Conservation (phyloP, 2,113 vertebrate species). For the Pogonocichla stellata region DNA sequence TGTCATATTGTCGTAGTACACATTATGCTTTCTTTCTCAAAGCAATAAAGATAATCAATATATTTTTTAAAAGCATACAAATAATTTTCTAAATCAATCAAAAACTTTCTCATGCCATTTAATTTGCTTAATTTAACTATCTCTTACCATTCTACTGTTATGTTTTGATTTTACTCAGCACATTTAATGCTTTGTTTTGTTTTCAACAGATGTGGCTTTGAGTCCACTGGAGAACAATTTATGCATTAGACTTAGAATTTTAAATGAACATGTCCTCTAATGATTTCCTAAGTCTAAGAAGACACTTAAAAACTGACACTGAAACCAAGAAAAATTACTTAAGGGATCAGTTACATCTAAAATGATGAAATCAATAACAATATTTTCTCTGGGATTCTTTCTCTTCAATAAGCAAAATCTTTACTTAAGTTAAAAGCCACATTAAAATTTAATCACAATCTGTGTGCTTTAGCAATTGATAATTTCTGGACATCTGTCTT, state of each 20-base stretch:
- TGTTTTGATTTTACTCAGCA: conserved; percentile 76
- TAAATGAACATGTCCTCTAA: conserved; percentile 79
- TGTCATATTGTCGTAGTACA: neutral
- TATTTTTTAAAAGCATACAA: conserved; percentile 74
- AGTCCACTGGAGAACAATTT: conserved; percentile 79
- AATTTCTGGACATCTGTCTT: conserved; percentile 95
- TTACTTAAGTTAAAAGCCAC: conserved; percentile 88
- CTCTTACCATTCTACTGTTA: conserved; percentile 52
- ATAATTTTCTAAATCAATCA: conserved; percentile 76
- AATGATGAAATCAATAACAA: conserved; percentile 98
- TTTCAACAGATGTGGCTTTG: conserved; percentile 84
- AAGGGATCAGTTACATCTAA: conserved; percentile 94
- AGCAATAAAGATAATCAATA: conserved; percentile 77
- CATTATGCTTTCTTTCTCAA: conserved; percentile 1
- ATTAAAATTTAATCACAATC: conserved; percentile 97
- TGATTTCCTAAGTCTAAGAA: conserved; percentile 75
- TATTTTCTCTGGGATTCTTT: conserved; percentile 92
- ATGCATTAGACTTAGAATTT: conserved; percentile 85
- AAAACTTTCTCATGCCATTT: conserved; percentile 78
- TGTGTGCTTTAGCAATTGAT: conserved; percentile 89
- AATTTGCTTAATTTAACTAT: conserved; percentile 84
- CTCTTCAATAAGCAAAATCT: conserved; percentile 85
- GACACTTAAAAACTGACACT: conserved; percentile 81
- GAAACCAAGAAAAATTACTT: conserved; percentile 88
- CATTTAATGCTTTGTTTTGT: conserved; percentile 76